phyloP scores from a whole-genome alignment of 2,113 vertebrate genomes.

The Tylochromis polylepis region DNA sequence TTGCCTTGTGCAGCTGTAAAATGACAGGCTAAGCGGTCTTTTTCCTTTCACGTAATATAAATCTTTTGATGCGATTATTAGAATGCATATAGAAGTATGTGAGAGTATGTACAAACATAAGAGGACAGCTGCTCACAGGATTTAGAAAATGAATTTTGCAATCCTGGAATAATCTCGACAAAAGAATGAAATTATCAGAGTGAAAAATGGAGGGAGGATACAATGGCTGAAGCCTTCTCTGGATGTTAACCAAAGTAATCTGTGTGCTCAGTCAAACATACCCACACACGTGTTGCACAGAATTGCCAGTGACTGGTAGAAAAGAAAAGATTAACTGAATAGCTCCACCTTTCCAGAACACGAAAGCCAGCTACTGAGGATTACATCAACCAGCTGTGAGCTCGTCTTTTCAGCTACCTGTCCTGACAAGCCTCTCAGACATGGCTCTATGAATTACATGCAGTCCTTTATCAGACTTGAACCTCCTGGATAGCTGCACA shows the following conservation, averaged over 20 bases:
- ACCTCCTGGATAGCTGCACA: neutral
- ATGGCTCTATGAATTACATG: neutral
- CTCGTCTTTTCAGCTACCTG: neutral
- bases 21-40: neutral
- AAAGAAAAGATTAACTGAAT: constrained; percentile 18
- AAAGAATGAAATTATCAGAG: constrained; percentile 30
- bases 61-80: neutral
- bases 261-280: constrained; percentile 28
- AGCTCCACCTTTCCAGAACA: constrained; percentile 10
- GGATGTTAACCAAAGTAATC: constrained; percentile 46
- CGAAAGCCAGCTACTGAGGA: neutral
- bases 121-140: neutral
- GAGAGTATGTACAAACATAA: neutral
- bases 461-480: neutral
- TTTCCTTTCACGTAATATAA: neutral
- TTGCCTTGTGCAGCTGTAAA: neutral
- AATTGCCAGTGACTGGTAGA: neutral
- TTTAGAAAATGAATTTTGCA: neutral
- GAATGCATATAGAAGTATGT: neutral
- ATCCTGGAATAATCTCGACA: neutral
- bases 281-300: neutral
- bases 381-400: constrained; percentile 22
- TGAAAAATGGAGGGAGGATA: constrained; percentile 25
- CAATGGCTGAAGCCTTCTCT: neutral
- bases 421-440: neutral